Percentiles rank a stretch among this genome's conserved stretches.
phyloP scores from a whole-genome alignment of 2,113 vertebrate species.

The Noctilio leporinus region DNA sequence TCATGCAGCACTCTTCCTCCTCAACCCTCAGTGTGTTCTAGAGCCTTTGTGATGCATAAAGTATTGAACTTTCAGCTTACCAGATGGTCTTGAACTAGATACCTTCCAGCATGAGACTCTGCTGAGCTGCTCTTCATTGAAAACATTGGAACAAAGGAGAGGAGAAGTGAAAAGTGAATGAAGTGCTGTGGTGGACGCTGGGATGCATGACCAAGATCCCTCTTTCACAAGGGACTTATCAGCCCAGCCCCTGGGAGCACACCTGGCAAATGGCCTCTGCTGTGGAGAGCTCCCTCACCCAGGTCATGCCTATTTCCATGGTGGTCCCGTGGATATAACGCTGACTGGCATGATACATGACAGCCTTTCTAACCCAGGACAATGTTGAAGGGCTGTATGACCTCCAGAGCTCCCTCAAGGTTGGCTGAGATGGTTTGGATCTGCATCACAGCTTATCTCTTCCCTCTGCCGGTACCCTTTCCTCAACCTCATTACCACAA shows the following conservation, averaged over 20 bases:
- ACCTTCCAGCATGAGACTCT: background rate
- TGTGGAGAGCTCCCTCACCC: background rate
- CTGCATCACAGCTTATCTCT: background rate
- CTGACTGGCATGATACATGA: fast-evolving
- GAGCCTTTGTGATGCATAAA: fast-evolving
- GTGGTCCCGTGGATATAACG: background rate
- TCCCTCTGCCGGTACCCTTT: no score
- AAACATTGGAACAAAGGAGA: background rate
- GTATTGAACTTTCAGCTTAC: background rate
- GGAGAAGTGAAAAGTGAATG: background rate
- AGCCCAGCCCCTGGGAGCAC: background rate
- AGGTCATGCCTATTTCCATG: background rate
- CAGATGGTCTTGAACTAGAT: background rate
- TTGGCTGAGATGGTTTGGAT: background rate
- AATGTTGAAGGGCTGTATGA: background rate
- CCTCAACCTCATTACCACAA: background rate
- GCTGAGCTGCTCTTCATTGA: background rate
- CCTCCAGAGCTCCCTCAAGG: background rate
- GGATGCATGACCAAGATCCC: background rate
- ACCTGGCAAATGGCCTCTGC: background rate
- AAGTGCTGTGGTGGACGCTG: background rate
- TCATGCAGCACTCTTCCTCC: fast-evolving
- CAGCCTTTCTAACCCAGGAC: background rate
- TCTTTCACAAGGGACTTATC: background rate
- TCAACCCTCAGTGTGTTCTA: fast-evolving